Percentiles rank a stretch among this genome's conserved stretches.
phyloP scores from a whole-genome alignment of 2,113 vertebrate genomes.

The Daubentonia madagascariensis region DNA sequence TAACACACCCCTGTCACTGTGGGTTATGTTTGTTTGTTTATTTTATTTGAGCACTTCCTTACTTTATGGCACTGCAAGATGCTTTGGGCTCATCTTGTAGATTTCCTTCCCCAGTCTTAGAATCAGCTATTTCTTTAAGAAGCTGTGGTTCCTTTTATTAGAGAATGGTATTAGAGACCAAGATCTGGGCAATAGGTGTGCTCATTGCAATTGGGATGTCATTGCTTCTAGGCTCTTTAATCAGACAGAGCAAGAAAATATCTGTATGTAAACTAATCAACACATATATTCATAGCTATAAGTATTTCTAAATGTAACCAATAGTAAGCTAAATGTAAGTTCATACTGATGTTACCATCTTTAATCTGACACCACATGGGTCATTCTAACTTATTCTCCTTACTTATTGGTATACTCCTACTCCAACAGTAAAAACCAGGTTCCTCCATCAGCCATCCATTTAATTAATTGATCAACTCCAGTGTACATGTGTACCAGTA shows the following conservation, averaged over 20 bases:
- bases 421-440: neutral
- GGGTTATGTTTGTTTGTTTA: neutral
- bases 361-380: neutral
- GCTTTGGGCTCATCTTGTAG: neutral
- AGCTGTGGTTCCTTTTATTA: neutral
- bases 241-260: neutral
- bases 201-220: neutral
- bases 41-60: neutral
- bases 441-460: neutral
- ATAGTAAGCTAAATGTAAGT: neutral
- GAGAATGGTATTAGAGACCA: neutral
- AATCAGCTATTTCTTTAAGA: neutral
- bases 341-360: neutral
- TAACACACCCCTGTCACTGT: neutral
- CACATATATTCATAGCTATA: no score
- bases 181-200: neutral
- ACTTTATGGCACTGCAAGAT: neutral
- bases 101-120: neutral
- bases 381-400: neutral
- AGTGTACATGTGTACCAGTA: neutral
- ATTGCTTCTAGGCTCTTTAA: neutral
- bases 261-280: neutral
- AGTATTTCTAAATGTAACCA: neutral
- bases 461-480: neutral
- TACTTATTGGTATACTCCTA: neutral